These are phyloP conservation scores for Pycnonotus jocosus DNA, from an alignment of 2,113 vertebrate species.

Conservation along the genomic window DNA sequence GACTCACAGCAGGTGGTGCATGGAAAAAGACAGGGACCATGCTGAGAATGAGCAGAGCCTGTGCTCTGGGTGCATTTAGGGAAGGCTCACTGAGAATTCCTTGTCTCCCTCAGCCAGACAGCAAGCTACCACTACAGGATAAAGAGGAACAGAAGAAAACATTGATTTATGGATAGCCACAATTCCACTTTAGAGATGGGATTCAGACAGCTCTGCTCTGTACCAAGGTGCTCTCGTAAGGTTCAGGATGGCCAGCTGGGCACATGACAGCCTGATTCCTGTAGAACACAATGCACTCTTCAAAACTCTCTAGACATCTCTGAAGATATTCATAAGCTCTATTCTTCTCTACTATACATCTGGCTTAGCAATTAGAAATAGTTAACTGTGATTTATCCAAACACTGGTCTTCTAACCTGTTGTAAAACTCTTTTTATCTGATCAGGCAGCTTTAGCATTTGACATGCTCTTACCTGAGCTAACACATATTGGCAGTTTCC, in stretches of 20 bases:
- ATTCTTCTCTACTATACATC: neutral
- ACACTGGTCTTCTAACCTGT: neutral
- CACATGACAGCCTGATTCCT: neutral
- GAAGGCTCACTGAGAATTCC: neutral
- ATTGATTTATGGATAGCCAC: neutral
- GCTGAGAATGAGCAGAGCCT: neutral
- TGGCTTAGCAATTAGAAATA: neutral
- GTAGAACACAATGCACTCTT: neutral
- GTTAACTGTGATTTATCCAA: neutral
- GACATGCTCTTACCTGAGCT: slow-evolving; percentile 80
- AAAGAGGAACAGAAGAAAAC: neutral
- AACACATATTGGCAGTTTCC: slow-evolving; percentile 93
- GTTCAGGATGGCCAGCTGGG: neutral
- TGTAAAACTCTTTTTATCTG: neutral
- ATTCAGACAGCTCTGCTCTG: neutral
- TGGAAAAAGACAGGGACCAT: neutral
- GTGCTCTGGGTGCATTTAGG: neutral
- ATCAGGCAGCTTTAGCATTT: neutral
- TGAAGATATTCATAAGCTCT: neutral
- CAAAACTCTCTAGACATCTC: neutral
- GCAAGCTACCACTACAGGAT: neutral
- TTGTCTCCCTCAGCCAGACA: neutral
- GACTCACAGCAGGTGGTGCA: neutral
- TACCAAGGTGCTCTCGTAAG: neutral
- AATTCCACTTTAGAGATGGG: neutral